A percentile compares a stretch with the other conserved stretches of the same genome.
These are phyloP conservation scores for Hormaphis cornu DNA, from an alignment of 1,140 invertebrate genomes.

Conservation along the genomic window DNA sequence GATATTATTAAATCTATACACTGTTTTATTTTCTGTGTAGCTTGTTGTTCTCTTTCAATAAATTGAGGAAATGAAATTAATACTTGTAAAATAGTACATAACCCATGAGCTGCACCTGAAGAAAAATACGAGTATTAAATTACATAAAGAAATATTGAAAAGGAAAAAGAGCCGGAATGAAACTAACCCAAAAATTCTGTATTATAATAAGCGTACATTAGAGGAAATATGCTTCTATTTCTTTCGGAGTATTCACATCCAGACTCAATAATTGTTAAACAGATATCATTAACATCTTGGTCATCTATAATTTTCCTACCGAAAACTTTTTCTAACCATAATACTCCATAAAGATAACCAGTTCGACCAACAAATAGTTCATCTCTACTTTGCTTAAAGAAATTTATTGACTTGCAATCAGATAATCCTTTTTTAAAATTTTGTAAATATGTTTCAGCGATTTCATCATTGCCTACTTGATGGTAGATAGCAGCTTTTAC, in stretches of 20 bases:
- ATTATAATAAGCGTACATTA: slow-evolving; percentile 78
- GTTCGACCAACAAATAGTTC: slow-evolving; percentile 74
- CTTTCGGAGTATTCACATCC: slow-evolving; percentile 56
- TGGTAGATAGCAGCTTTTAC: background rate
- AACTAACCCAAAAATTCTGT: slow-evolving; percentile 63
- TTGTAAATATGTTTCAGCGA: background rate
- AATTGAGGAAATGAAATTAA: slow-evolving; percentile 56
- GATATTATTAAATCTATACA: slow-evolving; percentile 53
- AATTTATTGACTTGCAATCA: slow-evolving; percentile 42
- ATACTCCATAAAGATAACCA: slow-evolving; percentile 63
- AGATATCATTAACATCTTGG: slow-evolving; percentile 52
- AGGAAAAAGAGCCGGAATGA: background rate
- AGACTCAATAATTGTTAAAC: slow-evolving; percentile 57
- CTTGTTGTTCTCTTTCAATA: slow-evolving; percentile 47
- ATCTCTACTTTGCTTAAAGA: slow-evolving; percentile 62
- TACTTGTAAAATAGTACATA: slow-evolving; percentile 55
- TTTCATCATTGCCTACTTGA: background rate
- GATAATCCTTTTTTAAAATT: background rate
- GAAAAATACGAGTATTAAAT: background rate
- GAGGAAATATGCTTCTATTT: slow-evolving; percentile 52
- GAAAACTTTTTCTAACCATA: slow-evolving; percentile 58
- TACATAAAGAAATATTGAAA: background rate
- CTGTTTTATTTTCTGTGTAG: slow-evolving; percentile 48
- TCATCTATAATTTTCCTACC: slow-evolving; percentile 46
- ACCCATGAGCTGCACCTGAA: slow-evolving; percentile 66